phyloP scores from a whole-genome alignment of 2,888 invertebrate genomes.

The Balanococcus diminutus region DNA sequence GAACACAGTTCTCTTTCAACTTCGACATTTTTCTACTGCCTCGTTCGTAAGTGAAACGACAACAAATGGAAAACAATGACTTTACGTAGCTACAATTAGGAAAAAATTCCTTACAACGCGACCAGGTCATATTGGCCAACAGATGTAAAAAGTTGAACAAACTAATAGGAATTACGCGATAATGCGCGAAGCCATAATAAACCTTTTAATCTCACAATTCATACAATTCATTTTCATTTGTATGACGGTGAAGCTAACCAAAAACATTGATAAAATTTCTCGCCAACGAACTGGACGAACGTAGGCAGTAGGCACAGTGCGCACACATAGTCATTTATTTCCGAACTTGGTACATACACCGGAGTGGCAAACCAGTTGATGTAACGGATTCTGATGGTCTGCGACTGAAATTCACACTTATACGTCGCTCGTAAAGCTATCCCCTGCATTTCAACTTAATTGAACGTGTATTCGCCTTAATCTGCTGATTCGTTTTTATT shows the following conservation, averaged over 20 bases:
- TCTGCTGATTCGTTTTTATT: not conserved
- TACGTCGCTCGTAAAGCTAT: not conserved
- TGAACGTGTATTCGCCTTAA: not conserved
- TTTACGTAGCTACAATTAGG: not conserved
- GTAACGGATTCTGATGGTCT: not conserved
- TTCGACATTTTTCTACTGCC: not conserved
- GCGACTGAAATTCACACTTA: not conserved
- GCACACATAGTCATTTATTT: not conserved
- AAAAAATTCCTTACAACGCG: not conserved
- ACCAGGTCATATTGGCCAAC: not conserved
- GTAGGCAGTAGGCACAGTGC: not conserved
- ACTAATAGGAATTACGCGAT: not conserved
- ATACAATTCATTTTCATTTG: no score
- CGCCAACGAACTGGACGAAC: not conserved
- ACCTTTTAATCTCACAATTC: not conserved
- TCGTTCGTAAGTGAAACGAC: not conserved
- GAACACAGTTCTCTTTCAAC: not conserved
- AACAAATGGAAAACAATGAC: not conserved
- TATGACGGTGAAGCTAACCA: not conserved
- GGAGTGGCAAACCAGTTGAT: not conserved
- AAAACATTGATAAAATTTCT: not conserved
- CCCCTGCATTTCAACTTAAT: not conserved
- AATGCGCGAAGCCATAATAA: not conserved
- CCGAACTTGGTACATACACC: not conserved
- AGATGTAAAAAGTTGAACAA: not conserved